phyloP scores from a whole-genome alignment of 2,113 vertebrate species.

The Labeo catla region DNA sequence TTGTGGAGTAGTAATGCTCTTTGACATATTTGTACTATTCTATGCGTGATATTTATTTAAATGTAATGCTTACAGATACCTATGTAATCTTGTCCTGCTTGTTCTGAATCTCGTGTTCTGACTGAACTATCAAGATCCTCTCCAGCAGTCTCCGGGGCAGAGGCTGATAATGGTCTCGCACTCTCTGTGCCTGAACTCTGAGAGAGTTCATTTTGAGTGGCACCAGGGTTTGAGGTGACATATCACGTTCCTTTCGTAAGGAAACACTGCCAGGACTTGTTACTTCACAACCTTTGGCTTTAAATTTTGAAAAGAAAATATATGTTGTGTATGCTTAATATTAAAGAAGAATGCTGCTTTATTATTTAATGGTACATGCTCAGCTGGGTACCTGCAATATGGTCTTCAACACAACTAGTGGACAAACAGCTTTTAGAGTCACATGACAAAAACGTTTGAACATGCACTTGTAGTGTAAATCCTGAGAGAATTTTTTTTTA shows the following conservation, averaged over 20 bases:
- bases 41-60: neutral
- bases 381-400: neutral
- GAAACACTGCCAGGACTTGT: conserved; percentile 4
- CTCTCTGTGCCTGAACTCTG: conserved; percentile 64
- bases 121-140: conserved; percentile 70
- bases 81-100: conserved; percentile 65
- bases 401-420: conserved; percentile 28
- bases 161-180: conserved; percentile 68
- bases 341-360: neutral
- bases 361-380: neutral
- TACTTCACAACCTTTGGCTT: neutral
- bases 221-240: conserved; percentile 21
- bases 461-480: no score
- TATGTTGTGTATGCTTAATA: neutral
- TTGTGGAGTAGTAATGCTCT: neutral
- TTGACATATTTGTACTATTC: neutral
- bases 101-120: conserved; percentile 59
- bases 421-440: conserved; percentile 49
- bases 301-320: conserved; percentile 27
- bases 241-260: neutral
- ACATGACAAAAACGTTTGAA: conserved; percentile 43
- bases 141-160: conserved; percentile 69
- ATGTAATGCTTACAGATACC: conserved; percentile 57
- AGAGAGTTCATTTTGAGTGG: conserved; percentile 41
- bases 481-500: no score